phyloP scores from a whole-genome alignment of 2,888 invertebrate genomes.

The Thelaira solivaga region DNA sequence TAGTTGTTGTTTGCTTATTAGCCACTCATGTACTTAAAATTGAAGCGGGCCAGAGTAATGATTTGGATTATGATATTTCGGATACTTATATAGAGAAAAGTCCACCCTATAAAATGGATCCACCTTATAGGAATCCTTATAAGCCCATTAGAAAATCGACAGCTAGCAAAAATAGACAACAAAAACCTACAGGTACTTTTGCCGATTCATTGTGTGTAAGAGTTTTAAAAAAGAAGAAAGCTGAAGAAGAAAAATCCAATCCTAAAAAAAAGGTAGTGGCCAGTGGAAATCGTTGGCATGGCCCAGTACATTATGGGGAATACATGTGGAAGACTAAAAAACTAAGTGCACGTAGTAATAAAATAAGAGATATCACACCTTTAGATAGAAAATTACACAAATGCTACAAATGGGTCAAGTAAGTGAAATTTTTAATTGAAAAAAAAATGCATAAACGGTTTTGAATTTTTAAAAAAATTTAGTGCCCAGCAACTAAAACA shows the following conservation, averaged over 20 bases:
- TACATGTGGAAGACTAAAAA: conserved; percentile 18
- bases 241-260: conserved; percentile 43
- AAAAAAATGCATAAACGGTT: too few species aligned
- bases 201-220: conserved; percentile 36
- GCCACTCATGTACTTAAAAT: neutral
- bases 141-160: conserved; percentile 9
- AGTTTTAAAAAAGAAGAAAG: conserved; percentile 37
- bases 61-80: conserved; percentile 34
- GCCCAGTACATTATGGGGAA: conserved; percentile 34
- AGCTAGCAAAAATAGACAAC: neutral
- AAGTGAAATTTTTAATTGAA: too few species aligned
- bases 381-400: conserved; percentile 49
- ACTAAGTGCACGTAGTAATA: neutral
- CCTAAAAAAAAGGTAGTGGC: conserved; percentile 32
- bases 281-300: conserved; percentile 57
- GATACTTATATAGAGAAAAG: conserved; percentile 28
- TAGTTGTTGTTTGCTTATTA: conserved; percentile 2
- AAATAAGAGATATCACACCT: conserved; percentile 27
- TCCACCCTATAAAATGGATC: conserved; percentile 37
- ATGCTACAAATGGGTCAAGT: conserved; percentile 57
- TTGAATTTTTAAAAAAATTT: too few species aligned
- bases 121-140: conserved; percentile 36
- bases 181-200: neutral
- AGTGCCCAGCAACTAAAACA: conserved; percentile 39
- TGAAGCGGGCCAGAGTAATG: neutral